phyloP scores from a whole-genome alignment of 2,797 vertebrate species.

The Malurus leucopterus region DNA sequence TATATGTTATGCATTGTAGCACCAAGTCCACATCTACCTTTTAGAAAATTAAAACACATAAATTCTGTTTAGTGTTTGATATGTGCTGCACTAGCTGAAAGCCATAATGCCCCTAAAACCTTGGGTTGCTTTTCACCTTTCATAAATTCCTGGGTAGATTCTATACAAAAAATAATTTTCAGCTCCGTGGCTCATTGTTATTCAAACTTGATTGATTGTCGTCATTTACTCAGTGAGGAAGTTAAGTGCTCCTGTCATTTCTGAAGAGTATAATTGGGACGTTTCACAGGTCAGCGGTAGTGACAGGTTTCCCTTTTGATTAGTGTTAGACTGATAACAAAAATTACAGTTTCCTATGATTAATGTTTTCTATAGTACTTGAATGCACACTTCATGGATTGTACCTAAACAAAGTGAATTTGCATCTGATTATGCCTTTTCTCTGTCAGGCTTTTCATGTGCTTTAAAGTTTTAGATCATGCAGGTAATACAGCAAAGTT shows the following conservation, averaged over 20 bases:
- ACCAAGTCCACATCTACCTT: constrained; percentile 87
- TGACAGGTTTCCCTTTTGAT: constrained; percentile 92
- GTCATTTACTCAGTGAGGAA: constrained; percentile 86
- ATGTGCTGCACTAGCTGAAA: constrained; percentile 72
- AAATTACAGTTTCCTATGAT: constrained; percentile 85
- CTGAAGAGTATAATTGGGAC: constrained; percentile 88
- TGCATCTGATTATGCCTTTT: constrained; percentile 74
- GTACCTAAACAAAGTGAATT: constrained; percentile 74
- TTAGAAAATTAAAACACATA: constrained; percentile 98
- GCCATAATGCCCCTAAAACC: constrained; percentile 77
- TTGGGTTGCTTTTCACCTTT: constrained; percentile 91
- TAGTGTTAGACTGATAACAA: constrained; percentile 90
- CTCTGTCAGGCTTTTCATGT: not conserved
- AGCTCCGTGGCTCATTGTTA: constrained; percentile 88
- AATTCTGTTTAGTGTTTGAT: constrained; percentile 92
- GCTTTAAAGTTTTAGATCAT: constrained; percentile 13
- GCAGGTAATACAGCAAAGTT: constrained; percentile 24
- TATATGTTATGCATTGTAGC: constrained; percentile 92
- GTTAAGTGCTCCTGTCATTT: constrained; percentile 92
- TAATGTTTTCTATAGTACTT: constrained; percentile 73
- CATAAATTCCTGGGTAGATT: constrained; percentile 91
- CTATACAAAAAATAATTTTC: constrained; percentile 89
- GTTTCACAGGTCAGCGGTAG: constrained; percentile 87
- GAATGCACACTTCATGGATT: constrained; percentile 61
- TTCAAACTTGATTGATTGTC: constrained; percentile 88